Evolutionary conservation across 2,888 invertebrate species (phyloP).

Genomic region (Acleris laterana): DNA sequence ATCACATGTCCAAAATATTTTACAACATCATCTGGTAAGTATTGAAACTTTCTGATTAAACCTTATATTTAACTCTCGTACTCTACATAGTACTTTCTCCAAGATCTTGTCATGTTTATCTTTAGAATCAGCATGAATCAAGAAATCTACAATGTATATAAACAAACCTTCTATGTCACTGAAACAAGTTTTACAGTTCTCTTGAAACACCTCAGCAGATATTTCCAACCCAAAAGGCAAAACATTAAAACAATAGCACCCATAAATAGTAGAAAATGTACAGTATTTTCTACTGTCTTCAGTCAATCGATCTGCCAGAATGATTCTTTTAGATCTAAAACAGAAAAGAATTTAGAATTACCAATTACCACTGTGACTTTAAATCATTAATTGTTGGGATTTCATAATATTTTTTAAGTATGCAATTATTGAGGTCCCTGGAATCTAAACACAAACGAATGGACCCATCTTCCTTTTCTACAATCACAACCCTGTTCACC

Average conservation of each 20-base stretch:
- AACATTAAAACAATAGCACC: too few species aligned
- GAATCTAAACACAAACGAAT: conserved; percentile 28
- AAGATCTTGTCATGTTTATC: too few species aligned
- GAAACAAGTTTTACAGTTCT: conserved; percentile 6
- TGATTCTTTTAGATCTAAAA: conserved; percentile 14
- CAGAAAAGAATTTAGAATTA: conserved; percentile 14
- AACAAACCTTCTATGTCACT: conserved; percentile 12
- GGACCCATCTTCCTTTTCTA: conserved; percentile 18
- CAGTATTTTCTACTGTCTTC: conserved; percentile 5
- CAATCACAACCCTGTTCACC: conserved; percentile 29
- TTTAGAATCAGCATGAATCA: too few species aligned
- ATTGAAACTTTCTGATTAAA: too few species aligned
- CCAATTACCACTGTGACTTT: conserved; percentile 15
- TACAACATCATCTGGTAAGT: too few species aligned
- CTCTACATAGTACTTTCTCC: too few species aligned
- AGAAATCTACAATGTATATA: conserved; percentile 23
- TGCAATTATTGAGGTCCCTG: conserved; percentile 23
- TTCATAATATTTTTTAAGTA: conserved; percentile 1
- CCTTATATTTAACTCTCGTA: too few species aligned
- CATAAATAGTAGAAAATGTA: not conserved
- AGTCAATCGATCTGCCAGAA: conserved; percentile 7
- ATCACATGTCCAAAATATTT: too few species aligned
- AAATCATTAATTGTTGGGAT: conserved; percentile 4
- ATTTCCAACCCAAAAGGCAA: not conserved
- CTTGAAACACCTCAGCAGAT: conserved; percentile 22